These are phyloP conservation scores for Lates japonicus DNA, from an alignment of 2,797 vertebrate species.

Conservation along the genomic window DNA sequence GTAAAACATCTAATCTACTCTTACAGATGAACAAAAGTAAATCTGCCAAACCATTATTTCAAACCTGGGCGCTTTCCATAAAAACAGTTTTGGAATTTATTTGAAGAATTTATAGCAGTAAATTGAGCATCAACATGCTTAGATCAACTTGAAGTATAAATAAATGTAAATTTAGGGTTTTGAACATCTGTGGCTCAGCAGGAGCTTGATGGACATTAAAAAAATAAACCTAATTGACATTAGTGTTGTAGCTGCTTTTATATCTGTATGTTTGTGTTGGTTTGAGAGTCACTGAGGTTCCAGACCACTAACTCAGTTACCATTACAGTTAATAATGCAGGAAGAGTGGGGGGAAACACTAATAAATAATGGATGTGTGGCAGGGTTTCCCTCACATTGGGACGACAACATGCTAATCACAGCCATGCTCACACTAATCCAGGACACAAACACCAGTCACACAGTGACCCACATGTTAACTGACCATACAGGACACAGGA, in stretches of 20 bases:
- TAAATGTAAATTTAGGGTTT: no score
- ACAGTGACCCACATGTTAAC: not conserved
- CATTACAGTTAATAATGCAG: conserved; percentile 46
- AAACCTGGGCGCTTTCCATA: no score
- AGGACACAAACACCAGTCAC: not conserved
- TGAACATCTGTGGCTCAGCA: no score
- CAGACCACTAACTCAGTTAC: conserved; percentile 8
- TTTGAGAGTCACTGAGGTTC: conserved; percentile 29
- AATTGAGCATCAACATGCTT: no score
- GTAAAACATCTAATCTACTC: no score
- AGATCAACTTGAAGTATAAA: no score
- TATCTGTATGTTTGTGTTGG: not conserved
- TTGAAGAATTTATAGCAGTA: no score
- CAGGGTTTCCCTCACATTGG: conserved; percentile 31
- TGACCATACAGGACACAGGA: not conserved
- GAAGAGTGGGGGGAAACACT: conserved; percentile 18
- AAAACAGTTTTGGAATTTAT: no score
- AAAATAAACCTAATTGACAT: not conserved
- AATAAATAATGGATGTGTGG: conserved; percentile 46
- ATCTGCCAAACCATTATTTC: no score
- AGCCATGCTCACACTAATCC: not conserved
- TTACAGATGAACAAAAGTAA: no score
- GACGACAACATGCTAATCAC: conserved; percentile 41
- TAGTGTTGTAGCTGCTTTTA: not conserved
- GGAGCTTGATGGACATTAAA: no score